Conservation (phyloP, 2,113 vertebrate genomes). For the Pachypanchax playfairii region DNA sequence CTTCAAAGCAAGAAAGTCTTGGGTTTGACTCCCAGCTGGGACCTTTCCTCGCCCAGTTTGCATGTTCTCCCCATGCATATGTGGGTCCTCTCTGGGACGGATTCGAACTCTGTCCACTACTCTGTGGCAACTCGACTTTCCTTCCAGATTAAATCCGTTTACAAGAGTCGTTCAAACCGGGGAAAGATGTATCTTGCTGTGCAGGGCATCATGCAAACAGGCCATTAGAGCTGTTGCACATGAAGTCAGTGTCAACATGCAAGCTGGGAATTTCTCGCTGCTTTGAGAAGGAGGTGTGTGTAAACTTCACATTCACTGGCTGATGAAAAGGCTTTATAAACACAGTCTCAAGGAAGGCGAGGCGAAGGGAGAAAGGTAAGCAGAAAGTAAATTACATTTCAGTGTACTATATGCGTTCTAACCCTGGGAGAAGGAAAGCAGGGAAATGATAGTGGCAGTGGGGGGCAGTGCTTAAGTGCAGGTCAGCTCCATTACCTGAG, state of each 20-base stretch:
- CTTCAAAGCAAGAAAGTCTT: no score
- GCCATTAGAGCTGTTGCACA: slow-evolving; percentile 18
- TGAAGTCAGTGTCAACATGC: slow-evolving; percentile 26
- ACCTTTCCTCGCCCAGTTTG: no score
- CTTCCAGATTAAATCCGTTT: slow-evolving; percentile 29
- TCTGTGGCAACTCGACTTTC: no score
- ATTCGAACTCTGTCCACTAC: no score
- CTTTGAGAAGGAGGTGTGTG: slow-evolving; percentile 34
- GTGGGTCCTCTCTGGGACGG: no score
- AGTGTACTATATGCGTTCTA: slow-evolving; percentile 49
- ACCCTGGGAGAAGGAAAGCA: slow-evolving; percentile 46
- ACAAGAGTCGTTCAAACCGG: slow-evolving; percentile 1
- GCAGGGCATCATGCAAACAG: slow-evolving; percentile 30
- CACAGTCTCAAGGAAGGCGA: slow-evolving; percentile 24
- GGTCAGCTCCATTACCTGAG: slow-evolving; percentile 72
- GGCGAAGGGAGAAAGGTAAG: slow-evolving; percentile 6
- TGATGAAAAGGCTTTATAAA: slow-evolving; percentile 33
- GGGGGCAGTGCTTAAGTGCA: slow-evolving; percentile 65
- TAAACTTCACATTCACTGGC: slow-evolving; percentile 26
- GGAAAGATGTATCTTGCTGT: slow-evolving; percentile 5
- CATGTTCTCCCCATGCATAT: no score
- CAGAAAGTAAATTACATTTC: slow-evolving; percentile 49
- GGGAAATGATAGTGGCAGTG: slow-evolving; percentile 57
- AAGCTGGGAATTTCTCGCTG: slow-evolving; percentile 24
- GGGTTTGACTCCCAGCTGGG: no score